Percentiles rank a stretch among this genome's conserved stretches.
These are phyloP conservation scores for Oryzias curvinotus DNA, from an alignment of 2,113 vertebrate species.

Conservation along the genomic window DNA sequence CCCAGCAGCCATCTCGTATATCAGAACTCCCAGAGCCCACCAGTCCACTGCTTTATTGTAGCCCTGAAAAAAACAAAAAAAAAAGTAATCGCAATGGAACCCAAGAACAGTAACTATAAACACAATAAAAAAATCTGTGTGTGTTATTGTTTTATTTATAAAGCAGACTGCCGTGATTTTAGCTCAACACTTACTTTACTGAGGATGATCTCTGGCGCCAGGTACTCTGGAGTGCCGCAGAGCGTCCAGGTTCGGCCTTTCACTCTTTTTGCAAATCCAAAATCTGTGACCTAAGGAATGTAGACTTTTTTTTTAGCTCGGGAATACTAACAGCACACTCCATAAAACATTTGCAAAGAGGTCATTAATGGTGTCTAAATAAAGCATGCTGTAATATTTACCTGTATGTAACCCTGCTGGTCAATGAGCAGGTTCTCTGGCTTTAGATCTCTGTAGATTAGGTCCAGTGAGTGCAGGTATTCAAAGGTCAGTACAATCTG, in stretches of 20 bases:
- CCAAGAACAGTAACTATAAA: slow-evolving; percentile 11
- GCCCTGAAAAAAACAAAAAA: slow-evolving; percentile 74
- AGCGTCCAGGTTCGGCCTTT: slow-evolving; percentile 95
- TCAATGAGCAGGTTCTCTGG: slow-evolving; percentile 95
- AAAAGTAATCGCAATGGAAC: not conserved
- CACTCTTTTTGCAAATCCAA: slow-evolving; percentile 93
- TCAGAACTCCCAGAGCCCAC: slow-evolving; percentile 93
- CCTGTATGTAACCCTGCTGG: slow-evolving; percentile 92
- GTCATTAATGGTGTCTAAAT: not conserved
- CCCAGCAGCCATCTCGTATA: slow-evolving; percentile 94
- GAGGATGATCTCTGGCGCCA: slow-evolving; percentile 93
- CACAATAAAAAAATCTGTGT: not conserved
- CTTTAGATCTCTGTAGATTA: slow-evolving; percentile 94
- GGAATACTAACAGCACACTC: not conserved
- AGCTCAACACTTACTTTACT: slow-evolving; percentile 81
- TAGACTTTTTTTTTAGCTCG: not conserved
- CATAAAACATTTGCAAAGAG: not conserved
- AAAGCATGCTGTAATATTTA: slow-evolving; percentile 25
- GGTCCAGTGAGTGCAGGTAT: slow-evolving; percentile 93
- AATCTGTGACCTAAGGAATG: slow-evolving; percentile 88
- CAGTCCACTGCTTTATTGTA: slow-evolving; percentile 97
- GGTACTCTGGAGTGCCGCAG: slow-evolving; percentile 91
- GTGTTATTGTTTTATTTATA: not conserved
- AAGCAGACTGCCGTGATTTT: not conserved
- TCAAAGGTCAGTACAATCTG: slow-evolving; percentile 96